phyloP scores from a whole-genome alignment of 2,113 vertebrate species.

The Muntiacus reevesi region DNA sequence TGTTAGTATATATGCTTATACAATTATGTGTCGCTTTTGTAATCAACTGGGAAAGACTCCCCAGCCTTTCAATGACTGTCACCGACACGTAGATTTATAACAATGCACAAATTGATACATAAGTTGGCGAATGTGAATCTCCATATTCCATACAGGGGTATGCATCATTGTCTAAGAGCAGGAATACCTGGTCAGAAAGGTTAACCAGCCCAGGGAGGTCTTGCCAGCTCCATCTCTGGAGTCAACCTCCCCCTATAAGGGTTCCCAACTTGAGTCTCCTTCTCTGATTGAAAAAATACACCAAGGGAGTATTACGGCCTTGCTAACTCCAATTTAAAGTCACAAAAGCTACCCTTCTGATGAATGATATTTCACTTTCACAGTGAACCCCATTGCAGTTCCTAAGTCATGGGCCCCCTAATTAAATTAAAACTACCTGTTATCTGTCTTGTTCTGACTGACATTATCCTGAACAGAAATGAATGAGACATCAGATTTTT shows the following conservation, averaged over 20 bases:
- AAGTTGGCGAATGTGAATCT: not conserved
- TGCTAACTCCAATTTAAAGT: not conserved
- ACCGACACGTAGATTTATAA: not conserved
- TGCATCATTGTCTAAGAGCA: not conserved
- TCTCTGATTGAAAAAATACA: not conserved
- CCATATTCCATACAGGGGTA: not conserved
- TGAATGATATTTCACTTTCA: not conserved
- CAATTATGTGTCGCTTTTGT: not conserved
- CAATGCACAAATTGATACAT: not conserved
- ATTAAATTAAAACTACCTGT: not conserved
- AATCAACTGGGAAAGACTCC: not conserved
- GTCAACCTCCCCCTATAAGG: not conserved
- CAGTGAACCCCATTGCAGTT: not conserved
- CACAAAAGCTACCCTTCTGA: not conserved
- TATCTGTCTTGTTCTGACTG: not conserved
- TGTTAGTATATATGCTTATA: not conserved
- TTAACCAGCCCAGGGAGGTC: not conserved
- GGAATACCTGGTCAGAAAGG: not conserved
- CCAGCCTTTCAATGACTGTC: not conserved
- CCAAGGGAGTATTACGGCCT: not conserved
- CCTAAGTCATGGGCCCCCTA: not conserved
- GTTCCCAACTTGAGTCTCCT: not conserved
- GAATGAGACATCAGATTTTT: not conserved
- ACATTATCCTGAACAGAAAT: not conserved
- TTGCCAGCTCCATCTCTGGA: not conserved